Base-by-base conservation (phyloP, 2,888 invertebrate species). In the Melieria crassipennis region DNA sequence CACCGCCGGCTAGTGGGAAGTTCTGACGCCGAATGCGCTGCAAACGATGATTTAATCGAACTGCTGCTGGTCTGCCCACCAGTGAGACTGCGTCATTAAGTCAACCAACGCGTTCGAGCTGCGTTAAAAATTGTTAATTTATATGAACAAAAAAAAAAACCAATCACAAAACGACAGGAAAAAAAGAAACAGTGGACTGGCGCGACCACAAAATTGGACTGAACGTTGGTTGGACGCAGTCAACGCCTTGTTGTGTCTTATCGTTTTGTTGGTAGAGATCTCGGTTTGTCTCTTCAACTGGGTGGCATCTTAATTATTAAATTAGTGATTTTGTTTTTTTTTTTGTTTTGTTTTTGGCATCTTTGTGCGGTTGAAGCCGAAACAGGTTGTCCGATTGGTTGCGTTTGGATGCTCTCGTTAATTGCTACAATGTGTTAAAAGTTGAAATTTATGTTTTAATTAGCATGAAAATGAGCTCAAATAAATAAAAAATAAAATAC, bases 111-210 rank as follows among this genome's bases (percentile, higher is more conserved):
- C 42, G n/a, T 52, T 16, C 5, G 48, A 55, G 58, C 16, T 10
- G 61, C 65, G 46, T 70, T 70, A 65, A 70, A 70, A 70, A 70
- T 65, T 65, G 70, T 45, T 70, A 70, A 70, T 70, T 70, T 70
- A 70, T 61, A 50, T 13, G 5, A 45, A n/a, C n/a, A n/a, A n/a
- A n/a, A 46, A 42, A 13, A 58, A 16, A 58, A 58, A 58, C 4
- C 7, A 50, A 50, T 10, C 9, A 50, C 16, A 60, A 13, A 30
- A 10, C 16, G 3, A 60, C 7, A 42, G 0, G 5, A 60, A 60
- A 60, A 16, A 60, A 60, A 2, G 30, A 30, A 30, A 30, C 30
- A 30, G 4, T 42, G 5, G 7, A 42, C 11, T 5, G 52, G n/a
- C 52, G 52, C 52, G 13, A 11, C 11, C 13, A 52, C 11, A 4